phyloP scores from a whole-genome alignment of 37 sponge, comb jelly and placozoan species.

The Chondrosia reniformis region DNA sequence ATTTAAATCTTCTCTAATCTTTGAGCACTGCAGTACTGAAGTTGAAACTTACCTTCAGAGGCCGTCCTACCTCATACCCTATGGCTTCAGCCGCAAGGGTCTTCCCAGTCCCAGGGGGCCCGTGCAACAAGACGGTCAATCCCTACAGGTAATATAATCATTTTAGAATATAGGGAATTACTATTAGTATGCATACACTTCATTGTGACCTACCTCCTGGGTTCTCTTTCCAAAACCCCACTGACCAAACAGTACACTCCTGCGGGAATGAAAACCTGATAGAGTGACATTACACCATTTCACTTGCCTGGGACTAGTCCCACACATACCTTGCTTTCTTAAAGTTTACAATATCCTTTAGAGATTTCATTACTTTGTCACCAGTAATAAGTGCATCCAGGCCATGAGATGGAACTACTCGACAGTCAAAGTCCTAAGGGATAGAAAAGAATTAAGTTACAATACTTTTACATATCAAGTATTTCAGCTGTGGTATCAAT shows the following conservation, averaged over 20 bases:
- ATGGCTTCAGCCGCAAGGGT: slow-evolving; percentile 76
- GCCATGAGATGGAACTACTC: slow-evolving; percentile 62
- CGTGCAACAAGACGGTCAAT: slow-evolving; percentile 72
- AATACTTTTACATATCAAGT: no score
- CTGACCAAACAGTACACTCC: slow-evolving; percentile 83
- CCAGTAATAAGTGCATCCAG: slow-evolving; percentile 64
- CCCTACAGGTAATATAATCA: slow-evolving; percentile 26
- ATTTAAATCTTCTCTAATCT: no score
- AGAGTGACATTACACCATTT: neutral
- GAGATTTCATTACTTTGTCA: slow-evolving; percentile 31
- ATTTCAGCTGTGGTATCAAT: no score
- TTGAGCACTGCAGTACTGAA: neutral
- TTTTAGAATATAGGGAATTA: neutral
- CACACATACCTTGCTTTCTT: slow-evolving; percentile 73
- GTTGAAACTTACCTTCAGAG: slow-evolving; percentile 57
- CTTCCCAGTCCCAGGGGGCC: slow-evolving; percentile 83
- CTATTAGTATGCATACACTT: neutral
- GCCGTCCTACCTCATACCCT: slow-evolving; percentile 87
- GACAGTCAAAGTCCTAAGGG: slow-evolving; percentile 72
- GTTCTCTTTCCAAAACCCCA: slow-evolving; percentile 75
- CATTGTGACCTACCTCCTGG: slow-evolving; percentile 24
- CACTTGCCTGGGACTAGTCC: no score
- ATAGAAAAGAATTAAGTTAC: neutral
- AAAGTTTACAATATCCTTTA: slow-evolving; percentile 77
- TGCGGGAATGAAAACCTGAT: neutral